A percentile compares a stretch with the other conserved stretches of the same genome.
These are phyloP conservation scores for Oplegnathus fasciatus DNA, from an alignment of 2,113 vertebrate genomes.

Conservation along the genomic window DNA sequence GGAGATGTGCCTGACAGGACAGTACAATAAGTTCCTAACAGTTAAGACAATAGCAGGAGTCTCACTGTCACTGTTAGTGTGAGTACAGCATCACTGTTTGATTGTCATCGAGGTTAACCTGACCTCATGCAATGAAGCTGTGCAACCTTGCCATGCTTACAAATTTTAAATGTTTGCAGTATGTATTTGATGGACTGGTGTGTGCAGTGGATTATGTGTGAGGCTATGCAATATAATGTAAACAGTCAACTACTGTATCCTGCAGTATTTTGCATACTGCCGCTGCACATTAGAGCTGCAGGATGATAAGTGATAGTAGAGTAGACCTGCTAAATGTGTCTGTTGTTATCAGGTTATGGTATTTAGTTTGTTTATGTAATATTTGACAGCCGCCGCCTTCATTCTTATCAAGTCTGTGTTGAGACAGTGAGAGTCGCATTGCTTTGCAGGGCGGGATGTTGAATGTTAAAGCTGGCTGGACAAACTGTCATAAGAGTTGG, in stretches of 20 bases:
- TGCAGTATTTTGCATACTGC: not conserved
- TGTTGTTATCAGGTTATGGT: not conserved
- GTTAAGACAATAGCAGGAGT: constrained; percentile 18
- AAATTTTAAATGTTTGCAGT: not conserved
- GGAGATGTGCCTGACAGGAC: not conserved
- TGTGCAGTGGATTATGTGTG: not conserved
- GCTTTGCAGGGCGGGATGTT: constrained; percentile 46
- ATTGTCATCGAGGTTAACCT: not conserved
- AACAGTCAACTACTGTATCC: not conserved
- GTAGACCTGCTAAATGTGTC: constrained; percentile 25
- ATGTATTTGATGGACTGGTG: not conserved
- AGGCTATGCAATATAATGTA: not conserved
- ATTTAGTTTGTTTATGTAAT: not conserved
- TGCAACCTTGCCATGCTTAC: not conserved
- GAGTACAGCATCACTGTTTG: not conserved
- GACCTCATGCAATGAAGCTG: not conserved
- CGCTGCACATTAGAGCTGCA: constrained; percentile 5
- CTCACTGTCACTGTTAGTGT: not conserved
- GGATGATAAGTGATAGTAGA: not conserved
- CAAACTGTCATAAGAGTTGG: not conserved
- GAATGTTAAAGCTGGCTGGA: not conserved
- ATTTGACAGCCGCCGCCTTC: not conserved
- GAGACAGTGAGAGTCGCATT: constrained; percentile 42
- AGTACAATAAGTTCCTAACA: not conserved
- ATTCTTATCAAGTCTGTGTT: constrained; percentile 10